Base-by-base conservation (phyloP, 2,113 vertebrate species). In the Tetrao urogallus region DNA sequence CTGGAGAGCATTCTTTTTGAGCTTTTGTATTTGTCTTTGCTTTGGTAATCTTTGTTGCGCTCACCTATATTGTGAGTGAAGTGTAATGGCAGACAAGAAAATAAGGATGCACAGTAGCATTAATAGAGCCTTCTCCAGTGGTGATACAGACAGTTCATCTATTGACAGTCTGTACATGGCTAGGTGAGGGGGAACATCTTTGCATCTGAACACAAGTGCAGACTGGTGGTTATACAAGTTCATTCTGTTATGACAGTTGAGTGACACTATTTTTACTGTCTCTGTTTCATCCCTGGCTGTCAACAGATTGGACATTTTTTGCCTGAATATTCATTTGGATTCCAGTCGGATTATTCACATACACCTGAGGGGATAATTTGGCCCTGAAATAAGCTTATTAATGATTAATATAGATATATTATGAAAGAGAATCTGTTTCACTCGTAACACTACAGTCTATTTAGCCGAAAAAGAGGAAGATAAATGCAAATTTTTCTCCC, bases 351-450 rank as follows among this genome's bases (percentile, higher is more conserved):
- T 86, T 84, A 25, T 42, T 66, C 25, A 64, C 0, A 32, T 64
- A 17, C 22, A 91, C 45, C 56, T n/a, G 56, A 77, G 78, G 67
- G 38, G 47, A 25, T 87, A 60, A 88, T 94, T 86, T 88, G 34
- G 8, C 50, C 79, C 50, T 63, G 50, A 78, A 89, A 93, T 92
- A 86, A 93, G 71, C 45, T 83, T 60, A 32, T 34, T 88, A 88
- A 86, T 91, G 60, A 77, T n/a, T 76, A 93, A 67, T 91, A 91
- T 30, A 54, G 52, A 86, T 70, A 93, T 80, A 74, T 91, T 71
- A 21, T 88, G 85, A 60, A 80, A 40, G 60, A 71, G 24, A 82
- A n/a, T 73, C 36, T 48, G 21, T 69, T 78, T 69, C 7, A 10
- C 24, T 71, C 6, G 14, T 56, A 56, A 67, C 47, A n/a, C 43